Evolutionary conservation across 1,140 invertebrate species (phyloP), one percentile per base, ranked within the genome.

Genomic region (Stegodyphus mimosarum): DNA sequence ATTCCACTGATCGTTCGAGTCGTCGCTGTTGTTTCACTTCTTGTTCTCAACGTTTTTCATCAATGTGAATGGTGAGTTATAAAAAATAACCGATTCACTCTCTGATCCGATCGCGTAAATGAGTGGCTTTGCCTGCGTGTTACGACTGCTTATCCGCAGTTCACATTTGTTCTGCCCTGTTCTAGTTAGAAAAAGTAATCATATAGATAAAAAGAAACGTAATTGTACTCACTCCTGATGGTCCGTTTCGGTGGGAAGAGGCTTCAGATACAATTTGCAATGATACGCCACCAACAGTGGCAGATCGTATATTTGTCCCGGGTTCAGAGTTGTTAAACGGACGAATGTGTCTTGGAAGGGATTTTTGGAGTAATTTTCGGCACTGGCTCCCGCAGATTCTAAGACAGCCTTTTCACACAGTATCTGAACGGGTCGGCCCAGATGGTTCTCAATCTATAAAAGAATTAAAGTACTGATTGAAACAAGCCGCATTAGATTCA

Each of bases 201-300:
- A 33, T 33, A 33, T 3, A 33, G 1, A 33, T 33, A 33, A 33
- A 1, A 33, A 3, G 33, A 33, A 33, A 33, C 33, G 33, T 33
- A 33, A 33, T 33, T 33, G 3, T 60, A 66, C 80, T 77, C 17
- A 81, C 69, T 88, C 92, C 92, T 92, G 91, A 94, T 94, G 17
- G 17, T 86, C 83, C 0, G 50, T 15, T n/a, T 93, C 93, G n/a
- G 93, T 91, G 88, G 94, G 93, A 48, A 93, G 92, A n/a, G 95
- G 95, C 87, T 94, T 91, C 52, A 96, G 89, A 89, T 93, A 94
- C 48, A 96, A 90, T 85, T 94, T 93, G 89, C 94, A 95, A 89
- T 96, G 94, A 89, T 95, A 96, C 6, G 95, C 95, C 48, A 96
- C 93, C 88, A 94, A 93, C 33, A 96, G 90, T 15, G 95, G 95